Percentiles rank a stretch among this genome's conserved stretches.
phyloP scores from a whole-genome alignment of 1,140 invertebrate genomes.

The Littorina saxatilis region DNA sequence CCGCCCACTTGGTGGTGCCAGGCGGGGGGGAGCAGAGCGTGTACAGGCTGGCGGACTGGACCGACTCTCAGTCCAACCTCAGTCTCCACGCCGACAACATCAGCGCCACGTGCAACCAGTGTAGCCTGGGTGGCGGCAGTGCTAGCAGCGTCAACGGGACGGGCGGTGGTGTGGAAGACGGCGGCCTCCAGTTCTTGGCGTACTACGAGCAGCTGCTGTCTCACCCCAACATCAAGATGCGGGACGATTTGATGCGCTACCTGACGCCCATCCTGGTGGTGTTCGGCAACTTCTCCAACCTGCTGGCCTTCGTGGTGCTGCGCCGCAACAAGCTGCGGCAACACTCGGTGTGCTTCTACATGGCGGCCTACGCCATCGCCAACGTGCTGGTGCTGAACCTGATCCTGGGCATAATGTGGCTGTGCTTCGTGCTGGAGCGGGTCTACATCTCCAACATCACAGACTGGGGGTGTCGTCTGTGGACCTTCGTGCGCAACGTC shows the following conservation, averaged over 20 bases:
- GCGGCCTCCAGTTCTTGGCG: not conserved
- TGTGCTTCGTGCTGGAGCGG: conserved; percentile 56
- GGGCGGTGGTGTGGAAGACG: not conserved
- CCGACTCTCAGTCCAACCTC: too few species aligned
- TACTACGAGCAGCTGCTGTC: conserved; percentile 42
- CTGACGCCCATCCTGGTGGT: conserved; percentile 66
- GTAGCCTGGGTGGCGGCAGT: not conserved
- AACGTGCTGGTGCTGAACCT: conserved; percentile 64
- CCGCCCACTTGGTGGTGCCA: not conserved
- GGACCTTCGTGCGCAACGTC: conserved; percentile 69
- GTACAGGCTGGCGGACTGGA: too few species aligned
- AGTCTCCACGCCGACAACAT: not conserved
- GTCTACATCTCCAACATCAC: conserved; percentile 52
- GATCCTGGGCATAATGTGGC: conserved; percentile 61
- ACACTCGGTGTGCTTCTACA: conserved; percentile 69
- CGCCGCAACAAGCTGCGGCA: conserved; percentile 59
- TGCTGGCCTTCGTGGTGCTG: conserved; percentile 65
- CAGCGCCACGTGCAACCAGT: not conserved
- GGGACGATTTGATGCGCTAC: conserved; percentile 52
- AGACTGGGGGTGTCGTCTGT: conserved; percentile 65
- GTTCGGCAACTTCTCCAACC: conserved; percentile 67
- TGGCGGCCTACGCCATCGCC: conserved; percentile 65
- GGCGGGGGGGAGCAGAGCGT: too few species aligned
- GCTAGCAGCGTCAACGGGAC: not conserved
- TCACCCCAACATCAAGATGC: conserved; percentile 48